A percentile compares a stretch with the other conserved stretches of the same genome.
Conservation (phyloP, 2,113 vertebrate genomes). For the Prinia subflava region DNA sequence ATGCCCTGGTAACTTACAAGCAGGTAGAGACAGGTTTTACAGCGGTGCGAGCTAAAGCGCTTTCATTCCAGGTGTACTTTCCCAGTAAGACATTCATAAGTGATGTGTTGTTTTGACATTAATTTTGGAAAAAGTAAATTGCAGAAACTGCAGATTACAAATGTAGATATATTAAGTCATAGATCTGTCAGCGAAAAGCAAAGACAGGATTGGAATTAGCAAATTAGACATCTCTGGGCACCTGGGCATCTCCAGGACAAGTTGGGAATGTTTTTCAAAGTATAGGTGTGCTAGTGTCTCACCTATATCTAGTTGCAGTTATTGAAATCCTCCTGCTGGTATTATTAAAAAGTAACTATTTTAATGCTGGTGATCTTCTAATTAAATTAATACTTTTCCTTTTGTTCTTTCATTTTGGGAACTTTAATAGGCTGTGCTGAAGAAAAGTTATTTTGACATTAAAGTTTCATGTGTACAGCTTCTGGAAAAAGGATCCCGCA, state of each 20-base stretch:
- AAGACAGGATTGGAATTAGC: neutral
- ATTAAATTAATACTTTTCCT: neutral
- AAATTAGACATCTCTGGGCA: neutral
- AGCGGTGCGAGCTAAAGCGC: neutral
- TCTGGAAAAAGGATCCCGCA: neutral
- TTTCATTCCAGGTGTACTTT: neutral
- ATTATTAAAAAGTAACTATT: neutral
- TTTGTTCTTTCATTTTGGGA: neutral
- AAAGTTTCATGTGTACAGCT: neutral
- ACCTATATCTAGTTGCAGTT: neutral
- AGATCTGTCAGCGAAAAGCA: neutral
- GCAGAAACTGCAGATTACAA: neutral
- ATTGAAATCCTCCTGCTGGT: neutral
- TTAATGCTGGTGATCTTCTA: neutral
- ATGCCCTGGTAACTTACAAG: neutral
- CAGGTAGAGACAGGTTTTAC: conserved; percentile 17
- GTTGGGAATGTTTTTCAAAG: neutral
- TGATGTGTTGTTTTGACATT: neutral
- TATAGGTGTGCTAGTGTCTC: neutral
- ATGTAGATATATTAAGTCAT: neutral
- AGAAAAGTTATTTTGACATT: neutral
- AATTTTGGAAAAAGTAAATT: neutral
- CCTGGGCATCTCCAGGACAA: neutral
- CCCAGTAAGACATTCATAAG: neutral
- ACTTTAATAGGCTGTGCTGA: neutral